Percentiles rank a stretch among this genome's conserved stretches.
These are phyloP conservation scores for Pollenia amentaria DNA, from an alignment of 2,888 invertebrate genomes.

Conservation along the genomic window DNA sequence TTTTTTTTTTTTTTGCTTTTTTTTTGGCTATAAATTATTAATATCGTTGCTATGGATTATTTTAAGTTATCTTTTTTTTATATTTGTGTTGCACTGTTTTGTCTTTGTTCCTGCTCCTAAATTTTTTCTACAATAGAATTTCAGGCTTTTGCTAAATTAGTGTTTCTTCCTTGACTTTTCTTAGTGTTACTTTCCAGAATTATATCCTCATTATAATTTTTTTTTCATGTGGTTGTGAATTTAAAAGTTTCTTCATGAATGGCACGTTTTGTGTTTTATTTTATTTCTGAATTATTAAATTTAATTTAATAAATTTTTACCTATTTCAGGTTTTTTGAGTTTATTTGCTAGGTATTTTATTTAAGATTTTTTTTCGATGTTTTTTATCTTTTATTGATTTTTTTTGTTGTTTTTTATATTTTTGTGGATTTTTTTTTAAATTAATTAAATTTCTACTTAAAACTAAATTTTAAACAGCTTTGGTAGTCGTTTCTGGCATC, in stretches of 20 bases:
- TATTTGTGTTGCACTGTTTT: conserved; percentile 51
- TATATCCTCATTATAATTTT: conserved; percentile 28
- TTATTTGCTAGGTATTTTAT: conserved; percentile 70
- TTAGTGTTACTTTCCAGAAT: conserved; percentile 5
- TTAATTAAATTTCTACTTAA: conserved; percentile 79
- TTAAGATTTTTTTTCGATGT: conserved; percentile 71
- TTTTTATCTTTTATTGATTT: conserved; percentile 71
- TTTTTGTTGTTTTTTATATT: conserved; percentile 71
- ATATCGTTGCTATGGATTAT: conserved; percentile 44
- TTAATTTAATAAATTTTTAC: conserved; percentile 67
- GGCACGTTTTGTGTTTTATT: conserved; percentile 72
- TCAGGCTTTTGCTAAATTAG: conserved; percentile 12
- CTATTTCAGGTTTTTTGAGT: conserved; percentile 74
- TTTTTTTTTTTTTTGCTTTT: not conserved
- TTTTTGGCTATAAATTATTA: conserved; percentile 28
- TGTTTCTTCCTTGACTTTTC: conserved; percentile 36
- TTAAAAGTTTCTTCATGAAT: conserved; percentile 69
- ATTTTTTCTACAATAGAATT: conserved; percentile 6
- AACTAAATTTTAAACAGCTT: conserved; percentile 83
- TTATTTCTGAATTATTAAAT: conserved; percentile 53
- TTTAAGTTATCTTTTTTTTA: conserved; percentile 1
- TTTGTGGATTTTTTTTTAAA: conserved; percentile 62
- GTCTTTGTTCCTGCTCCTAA: conserved; percentile 27
- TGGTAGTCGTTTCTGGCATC: conserved; percentile 85
- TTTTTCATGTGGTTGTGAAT: conserved; percentile 46